Percentiles rank a stretch among this genome's conserved stretches.
phyloP scores from a whole-genome alignment of 2,888 invertebrate species.

The Drosophila stalkeri region DNA sequence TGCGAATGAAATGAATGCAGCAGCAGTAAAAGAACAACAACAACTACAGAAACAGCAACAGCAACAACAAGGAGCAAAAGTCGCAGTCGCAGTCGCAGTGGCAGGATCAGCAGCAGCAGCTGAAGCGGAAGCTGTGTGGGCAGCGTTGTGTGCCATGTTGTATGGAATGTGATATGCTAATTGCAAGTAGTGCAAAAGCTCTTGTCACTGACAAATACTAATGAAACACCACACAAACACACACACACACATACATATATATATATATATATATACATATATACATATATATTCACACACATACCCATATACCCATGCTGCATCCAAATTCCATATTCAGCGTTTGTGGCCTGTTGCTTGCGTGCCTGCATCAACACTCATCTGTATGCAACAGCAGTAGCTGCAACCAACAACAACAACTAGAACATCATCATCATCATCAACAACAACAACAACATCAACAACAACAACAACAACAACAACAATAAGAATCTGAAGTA shows the following conservation, averaged over 20 bases:
- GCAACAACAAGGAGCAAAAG: conserved; percentile 19
- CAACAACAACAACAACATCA: conserved; percentile 15
- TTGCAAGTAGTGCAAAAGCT: conserved; percentile 27
- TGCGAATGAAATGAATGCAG: conserved; percentile 28
- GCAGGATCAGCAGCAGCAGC: conserved; percentile 13
- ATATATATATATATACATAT: conserved; percentile 3
- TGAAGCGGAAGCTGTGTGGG: conserved; percentile 27
- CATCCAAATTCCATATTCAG: neutral
- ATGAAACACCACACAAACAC: conserved; percentile 19
- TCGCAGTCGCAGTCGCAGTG: conserved; percentile 10
- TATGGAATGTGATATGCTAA: conserved; percentile 45
- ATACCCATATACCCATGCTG: conserved; percentile 1
- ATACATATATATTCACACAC: conserved; percentile 10
- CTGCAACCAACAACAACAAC: conserved; percentile 9
- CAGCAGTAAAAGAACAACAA: conserved; percentile 28
- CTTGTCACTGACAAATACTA: conserved; percentile 46
- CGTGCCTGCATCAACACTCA: conserved; percentile 27
- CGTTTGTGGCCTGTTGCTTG: conserved; percentile 42
- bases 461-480: conserved; percentile 16
- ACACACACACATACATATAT: neutral
- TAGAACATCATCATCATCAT: no score
- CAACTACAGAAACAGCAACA: conserved; percentile 19
- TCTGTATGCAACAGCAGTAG: conserved; percentile 24
- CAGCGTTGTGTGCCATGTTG: conserved; percentile 38
- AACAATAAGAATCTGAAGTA: conserved; percentile 37